These are phyloP conservation scores for Cherax quadricarinatus DNA, from an alignment of 1,140 invertebrate genomes.

Conservation along the genomic window DNA sequence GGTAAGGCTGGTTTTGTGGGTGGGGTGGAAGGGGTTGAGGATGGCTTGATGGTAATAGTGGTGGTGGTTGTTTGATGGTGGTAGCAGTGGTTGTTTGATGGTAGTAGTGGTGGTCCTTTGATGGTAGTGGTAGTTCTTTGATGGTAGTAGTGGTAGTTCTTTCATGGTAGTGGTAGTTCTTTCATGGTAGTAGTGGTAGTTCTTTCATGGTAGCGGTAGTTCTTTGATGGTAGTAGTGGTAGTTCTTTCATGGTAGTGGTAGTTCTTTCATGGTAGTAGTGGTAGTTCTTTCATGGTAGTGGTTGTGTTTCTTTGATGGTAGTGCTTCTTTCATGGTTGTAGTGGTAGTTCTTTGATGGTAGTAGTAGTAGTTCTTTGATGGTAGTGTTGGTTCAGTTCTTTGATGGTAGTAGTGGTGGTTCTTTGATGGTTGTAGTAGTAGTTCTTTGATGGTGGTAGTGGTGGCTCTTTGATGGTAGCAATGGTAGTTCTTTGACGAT, in stretches of 20 bases:
- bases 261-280: slow-evolving; percentile 1
- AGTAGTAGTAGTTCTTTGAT: neutral
- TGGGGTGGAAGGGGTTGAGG: neutral
- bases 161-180: neutral
- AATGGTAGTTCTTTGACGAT: too few species aligned
- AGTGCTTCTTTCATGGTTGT: neutral
- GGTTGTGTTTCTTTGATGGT: slow-evolving; percentile 10
- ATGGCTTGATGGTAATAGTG: neutral
- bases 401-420: neutral
- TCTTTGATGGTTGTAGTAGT: neutral
- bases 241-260: neutral
- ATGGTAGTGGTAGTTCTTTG: neutral
- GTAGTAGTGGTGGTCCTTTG: neutral
- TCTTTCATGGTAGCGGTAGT: neutral
- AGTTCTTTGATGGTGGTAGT: neutral
- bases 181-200: neutral
- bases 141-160: too few species aligned
- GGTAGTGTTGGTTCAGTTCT: too few species aligned
- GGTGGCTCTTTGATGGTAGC: neutral
- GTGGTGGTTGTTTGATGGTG: neutral
- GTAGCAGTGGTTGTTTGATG: neutral
- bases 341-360: neutral
- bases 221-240: neutral
- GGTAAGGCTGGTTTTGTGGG: neutral
- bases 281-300: slow-evolving; percentile 2